Evolutionary conservation across 2,113 vertebrate genomes (phyloP).

Genomic region (Ameiurus melas): DNA sequence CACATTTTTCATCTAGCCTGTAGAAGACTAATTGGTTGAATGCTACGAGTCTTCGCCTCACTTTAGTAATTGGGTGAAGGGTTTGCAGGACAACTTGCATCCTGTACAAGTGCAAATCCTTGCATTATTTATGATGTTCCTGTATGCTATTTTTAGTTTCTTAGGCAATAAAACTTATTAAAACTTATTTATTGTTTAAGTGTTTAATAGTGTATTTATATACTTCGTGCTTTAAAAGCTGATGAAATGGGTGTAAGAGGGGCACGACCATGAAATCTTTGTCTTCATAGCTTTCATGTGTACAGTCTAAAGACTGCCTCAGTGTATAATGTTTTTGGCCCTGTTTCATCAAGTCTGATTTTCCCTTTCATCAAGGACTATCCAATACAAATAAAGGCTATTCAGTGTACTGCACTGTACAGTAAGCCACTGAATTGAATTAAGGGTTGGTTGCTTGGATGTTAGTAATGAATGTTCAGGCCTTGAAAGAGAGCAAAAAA

Average conservation of each 20-base stretch:
- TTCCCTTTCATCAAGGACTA: slow-evolving; percentile 1
- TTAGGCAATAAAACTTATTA: background rate
- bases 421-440: background rate
- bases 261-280: background rate
- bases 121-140: slow-evolving; percentile 1
- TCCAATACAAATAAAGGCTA: background rate
- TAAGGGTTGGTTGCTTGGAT: slow-evolving; percentile 16
- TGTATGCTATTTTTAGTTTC: background rate
- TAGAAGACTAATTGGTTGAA: background rate
- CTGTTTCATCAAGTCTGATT: background rate
- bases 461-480: background rate
- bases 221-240: too few species aligned
- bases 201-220: background rate
- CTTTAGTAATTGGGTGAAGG: background rate
- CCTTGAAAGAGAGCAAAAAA: slow-evolving; percentile 12
- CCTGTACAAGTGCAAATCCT: background rate
- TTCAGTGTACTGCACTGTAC: background rate
- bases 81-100: background rate
- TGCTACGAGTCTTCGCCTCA: background rate
- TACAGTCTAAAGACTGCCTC: background rate
- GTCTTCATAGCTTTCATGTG: background rate
- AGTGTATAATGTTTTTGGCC: background rate
- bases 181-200: background rate
- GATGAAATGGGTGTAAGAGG: background rate
- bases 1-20: background rate